Evolutionary conservation across 2,797 vertebrate genomes (phyloP), one percentile per base, ranked within the genome.

Genomic region (Numenius phaeopus): DNA sequence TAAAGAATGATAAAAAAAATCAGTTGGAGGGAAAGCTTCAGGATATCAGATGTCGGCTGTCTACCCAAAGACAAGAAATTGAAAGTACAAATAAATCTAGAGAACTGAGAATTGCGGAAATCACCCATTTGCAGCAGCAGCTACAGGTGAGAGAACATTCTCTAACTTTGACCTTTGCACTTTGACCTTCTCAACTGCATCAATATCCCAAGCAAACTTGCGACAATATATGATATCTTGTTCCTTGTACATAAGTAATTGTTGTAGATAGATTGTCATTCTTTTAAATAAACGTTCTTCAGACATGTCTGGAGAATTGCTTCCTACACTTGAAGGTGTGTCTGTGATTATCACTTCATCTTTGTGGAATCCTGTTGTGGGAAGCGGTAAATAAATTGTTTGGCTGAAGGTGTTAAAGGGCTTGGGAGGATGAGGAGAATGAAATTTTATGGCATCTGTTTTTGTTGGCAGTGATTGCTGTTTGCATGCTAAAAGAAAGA

Each of bases 1-100:
- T 94, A 27, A 94, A 99, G 99, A 99, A 99, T 46, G 99, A 99
- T 97, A 99, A 99, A 98, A 99, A 99, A 93, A 98, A 98, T 90
- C 99, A 99, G 93, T 29, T 99, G 89, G 99, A 99, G 94, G 99
- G 99, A 58, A 99, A 99, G 95, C 99, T 99, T 91, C 99, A 99
- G 94, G 99, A 99, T 55, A 99, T 99, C 85, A 98, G 99, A 44
- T 99, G 99, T 97, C 99, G 99, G 32, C 97, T 99, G 94, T 98
- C 99, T 7, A 98, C 98, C 62, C 99, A 99, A 98, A 98, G 99
- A 91, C 99, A 99, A 79, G 99, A 99, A 92, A 99, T 99, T 67
- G 99, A 99, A 98, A 99, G 98, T 97, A 99, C 99, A 65, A 99
- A 99, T 97, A 99, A 99, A 97, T 99, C 99, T 29, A 98, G 99